phyloP scores from a whole-genome alignment of 2,797 vertebrate genomes.

The Xenopus petersii region DNA sequence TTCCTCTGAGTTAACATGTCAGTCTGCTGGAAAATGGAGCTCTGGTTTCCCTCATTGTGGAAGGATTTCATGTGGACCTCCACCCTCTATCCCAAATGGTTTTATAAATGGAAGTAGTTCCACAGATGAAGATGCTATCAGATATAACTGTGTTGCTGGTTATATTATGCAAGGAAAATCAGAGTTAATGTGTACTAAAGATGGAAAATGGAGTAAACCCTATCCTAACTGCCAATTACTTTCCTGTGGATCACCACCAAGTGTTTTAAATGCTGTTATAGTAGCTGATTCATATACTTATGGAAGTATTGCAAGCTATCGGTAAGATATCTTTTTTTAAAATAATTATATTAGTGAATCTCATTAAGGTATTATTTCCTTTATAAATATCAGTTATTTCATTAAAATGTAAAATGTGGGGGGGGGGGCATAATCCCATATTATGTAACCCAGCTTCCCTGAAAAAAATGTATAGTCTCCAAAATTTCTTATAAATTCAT shows the following conservation, averaged over 20 bases:
- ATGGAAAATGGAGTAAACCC: constrained; percentile 81
- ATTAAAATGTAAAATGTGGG: not conserved
- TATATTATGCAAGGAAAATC: constrained; percentile 73
- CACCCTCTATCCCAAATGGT: constrained; percentile 78
- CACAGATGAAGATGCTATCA: constrained; percentile 71
- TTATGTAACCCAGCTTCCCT: too few species aligned
- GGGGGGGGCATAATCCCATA: too few species aligned
- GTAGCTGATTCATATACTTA: constrained; percentile 73
- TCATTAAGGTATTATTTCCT: too few species aligned
- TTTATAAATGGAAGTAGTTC: constrained; percentile 75
- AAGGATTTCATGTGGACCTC: constrained; percentile 72
- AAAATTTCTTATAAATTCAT: too few species aligned
- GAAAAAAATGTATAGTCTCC: too few species aligned
- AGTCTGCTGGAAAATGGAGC: constrained; percentile 82
- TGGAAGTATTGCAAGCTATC: constrained; percentile 80
- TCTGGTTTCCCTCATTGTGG: constrained; percentile 82
- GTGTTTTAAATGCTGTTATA: constrained; percentile 70
- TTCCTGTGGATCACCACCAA: constrained; percentile 83
- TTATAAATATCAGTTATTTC: not conserved
- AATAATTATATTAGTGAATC: too few species aligned
- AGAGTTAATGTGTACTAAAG: constrained; percentile 78
- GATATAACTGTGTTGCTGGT: constrained; percentile 82
- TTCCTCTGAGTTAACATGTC: constrained; percentile 77
- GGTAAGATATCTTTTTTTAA: constrained; percentile 67
- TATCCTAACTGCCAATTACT: constrained; percentile 80